Evolutionary conservation across 2,113 vertebrate genomes (phyloP).

Genomic region (Seriola rivoliana): DNA sequence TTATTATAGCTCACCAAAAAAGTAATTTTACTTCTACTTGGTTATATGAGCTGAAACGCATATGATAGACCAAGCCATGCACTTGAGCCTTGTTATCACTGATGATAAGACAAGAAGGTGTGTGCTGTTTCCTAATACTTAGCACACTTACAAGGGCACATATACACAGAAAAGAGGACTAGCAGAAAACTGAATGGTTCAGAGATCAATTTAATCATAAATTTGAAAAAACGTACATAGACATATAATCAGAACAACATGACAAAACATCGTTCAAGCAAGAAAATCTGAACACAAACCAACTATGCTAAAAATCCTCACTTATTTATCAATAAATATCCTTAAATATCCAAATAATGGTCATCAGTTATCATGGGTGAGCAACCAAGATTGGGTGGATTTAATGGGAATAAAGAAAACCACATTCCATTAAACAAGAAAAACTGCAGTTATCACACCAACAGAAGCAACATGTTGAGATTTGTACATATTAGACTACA

Average conservation of each 20-base stretch:
- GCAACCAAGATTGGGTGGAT: background rate
- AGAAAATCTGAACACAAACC: conserved; percentile 19
- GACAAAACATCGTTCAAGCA: too few relatives aligned
- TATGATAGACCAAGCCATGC: background rate
- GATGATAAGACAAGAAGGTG: background rate
- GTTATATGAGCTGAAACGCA: background rate
- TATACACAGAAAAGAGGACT: conserved; percentile 26
- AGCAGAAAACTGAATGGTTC: background rate
- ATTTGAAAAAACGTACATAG: conserved; percentile 60
- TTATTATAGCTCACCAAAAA: background rate
- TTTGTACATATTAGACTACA: conserved; percentile 44
- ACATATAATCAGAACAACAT: too few relatives aligned
- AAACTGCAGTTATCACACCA: conserved; percentile 16
- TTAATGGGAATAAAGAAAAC: background rate
- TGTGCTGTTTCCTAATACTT: background rate
- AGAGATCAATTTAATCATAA: conserved; percentile 66
- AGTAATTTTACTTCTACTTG: background rate
- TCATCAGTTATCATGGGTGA: background rate
- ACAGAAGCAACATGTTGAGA: conserved; percentile 11
- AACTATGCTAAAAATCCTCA: background rate
- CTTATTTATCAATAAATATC: background rate
- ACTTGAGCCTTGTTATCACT: background rate
- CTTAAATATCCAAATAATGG: background rate
- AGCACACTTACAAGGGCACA: background rate
- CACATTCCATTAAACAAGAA: conserved; percentile 16